A percentile compares a stretch with the other conserved stretches of the same genome.
These are phyloP conservation scores for Heteromurus nitidus DNA, from an alignment of 2,888 invertebrate species.

Conservation along the genomic window DNA sequence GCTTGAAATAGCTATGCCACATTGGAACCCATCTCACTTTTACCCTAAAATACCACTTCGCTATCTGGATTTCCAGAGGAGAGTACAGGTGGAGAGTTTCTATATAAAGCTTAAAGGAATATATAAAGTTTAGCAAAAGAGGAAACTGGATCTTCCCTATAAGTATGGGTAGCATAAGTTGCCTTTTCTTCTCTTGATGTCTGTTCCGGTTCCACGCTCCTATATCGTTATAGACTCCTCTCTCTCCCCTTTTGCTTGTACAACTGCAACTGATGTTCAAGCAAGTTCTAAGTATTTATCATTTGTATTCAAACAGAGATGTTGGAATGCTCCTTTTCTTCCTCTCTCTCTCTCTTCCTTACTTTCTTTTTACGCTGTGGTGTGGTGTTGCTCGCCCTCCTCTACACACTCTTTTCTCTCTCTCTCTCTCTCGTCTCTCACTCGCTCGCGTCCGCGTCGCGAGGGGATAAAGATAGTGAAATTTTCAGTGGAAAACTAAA, in stretches of 20 bases:
- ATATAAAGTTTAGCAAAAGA: no score
- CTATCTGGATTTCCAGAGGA: no score
- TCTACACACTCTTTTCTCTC: neutral
- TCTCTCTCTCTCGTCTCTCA: neutral
- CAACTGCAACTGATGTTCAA: constrained; percentile 46
- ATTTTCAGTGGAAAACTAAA: constrained; percentile 50
- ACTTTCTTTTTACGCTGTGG: constrained; percentile 9
- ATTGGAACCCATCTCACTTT: no score
- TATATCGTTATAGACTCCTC: neutral
- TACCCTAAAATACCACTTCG: no score
- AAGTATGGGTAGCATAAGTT: constrained; percentile 27
- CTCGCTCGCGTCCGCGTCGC: constrained; percentile 11
- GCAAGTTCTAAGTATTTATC: constrained; percentile 55
- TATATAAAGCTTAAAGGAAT: no score
- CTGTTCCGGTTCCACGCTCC: constrained; percentile 18
- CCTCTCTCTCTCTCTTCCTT: constrained; percentile 3
- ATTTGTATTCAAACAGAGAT: constrained; percentile 59
- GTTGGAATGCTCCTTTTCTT: constrained; percentile 53
- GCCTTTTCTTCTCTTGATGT: constrained; percentile 34
- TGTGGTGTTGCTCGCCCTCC: constrained; percentile 41
- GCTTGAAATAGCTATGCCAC: constrained; percentile 17
- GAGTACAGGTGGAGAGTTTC: constrained; percentile 3
- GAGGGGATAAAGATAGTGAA: constrained; percentile 49
- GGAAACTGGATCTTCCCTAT: no score
- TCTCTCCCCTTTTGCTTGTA: neutral